Base-by-base conservation (phyloP, 2,888 invertebrate genomes). In the Adela reaumurella region DNA sequence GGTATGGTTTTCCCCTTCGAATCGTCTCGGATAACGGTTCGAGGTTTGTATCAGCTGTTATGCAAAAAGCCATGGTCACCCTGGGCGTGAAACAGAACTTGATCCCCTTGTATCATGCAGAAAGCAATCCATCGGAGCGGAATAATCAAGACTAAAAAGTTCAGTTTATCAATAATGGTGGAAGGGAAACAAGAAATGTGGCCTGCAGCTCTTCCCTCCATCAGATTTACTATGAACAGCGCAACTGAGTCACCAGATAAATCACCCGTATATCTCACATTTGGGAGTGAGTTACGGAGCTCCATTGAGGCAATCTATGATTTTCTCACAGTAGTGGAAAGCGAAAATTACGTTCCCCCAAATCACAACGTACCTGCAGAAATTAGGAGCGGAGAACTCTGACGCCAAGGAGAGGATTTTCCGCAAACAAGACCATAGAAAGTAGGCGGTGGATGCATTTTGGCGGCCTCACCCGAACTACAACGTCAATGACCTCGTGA, bases 41-140 rank as follows among this genome's bases (percentile, higher is more conserved):
- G 2, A 47, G 47, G 17, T 51, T 51, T 16, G 41, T 49, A 17
- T 41, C 49, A 6, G 49, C 51, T 11, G 49, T 44, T 1, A 52
- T 52, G 50, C 50, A 49, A 14, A 48, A 49, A 46, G 46, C 44
- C 20, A 51, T 49, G 49, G 17, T 45, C 16, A 19, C 43, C 4
- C 16, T 51, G 11, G 49, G 44, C 3, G 43, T 51, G 10, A 46
- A 47, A 16, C 49, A 49, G 19, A 46, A 48, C n/a, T 50, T 62
- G 0, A 56, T 56, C 2, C 62, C 64, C 1, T 46, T 61, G 0
- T 64, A 66, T 51, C 64, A 67, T 42, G 65, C 64, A 0, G 57
- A 61, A 19, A 58, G 61, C 0, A 65, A 65, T 45, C 64, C 62
- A 0, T 62, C 59, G 1, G 64, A 64, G 46, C 46, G 63, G 1